These are phyloP conservation scores for Aldrovandia affinis DNA, from an alignment of 2,797 vertebrate species.

Conservation along the genomic window DNA sequence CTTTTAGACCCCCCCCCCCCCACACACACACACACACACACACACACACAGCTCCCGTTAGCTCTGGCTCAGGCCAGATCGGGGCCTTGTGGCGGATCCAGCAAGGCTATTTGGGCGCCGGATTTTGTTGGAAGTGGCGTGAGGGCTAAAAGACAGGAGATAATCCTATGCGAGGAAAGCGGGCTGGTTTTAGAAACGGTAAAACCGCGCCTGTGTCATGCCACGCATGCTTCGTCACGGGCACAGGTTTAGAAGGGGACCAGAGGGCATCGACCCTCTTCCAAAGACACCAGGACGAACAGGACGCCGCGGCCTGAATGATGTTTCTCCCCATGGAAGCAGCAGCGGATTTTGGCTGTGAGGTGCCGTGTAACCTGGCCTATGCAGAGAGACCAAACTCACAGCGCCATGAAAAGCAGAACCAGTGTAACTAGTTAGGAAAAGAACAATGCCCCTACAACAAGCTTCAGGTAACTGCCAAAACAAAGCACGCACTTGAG, in stretches of 20 bases:
- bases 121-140: slow-evolving; percentile 21
- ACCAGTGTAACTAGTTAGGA: background rate
- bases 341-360: background rate
- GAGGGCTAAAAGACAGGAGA: slow-evolving; percentile 33
- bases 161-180: slow-evolving; percentile 36
- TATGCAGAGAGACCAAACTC: background rate
- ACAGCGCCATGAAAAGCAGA: background rate
- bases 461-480: too few relatives aligned
- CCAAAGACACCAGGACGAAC: background rate
- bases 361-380: background rate
- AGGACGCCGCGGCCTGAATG: background rate
- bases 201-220: slow-evolving; percentile 35
- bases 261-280: background rate
- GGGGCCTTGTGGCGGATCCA: background rate
- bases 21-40: too few relatives aligned
- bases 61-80: background rate
- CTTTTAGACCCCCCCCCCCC: too few relatives aligned
- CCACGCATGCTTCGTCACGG: slow-evolving; percentile 6
- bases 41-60: too few relatives aligned
- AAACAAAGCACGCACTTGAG: too few relatives aligned
- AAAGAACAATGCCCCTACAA: background rate
- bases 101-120: slow-evolving; percentile 21
- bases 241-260: background rate
- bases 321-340: background rate
- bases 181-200: slow-evolving; percentile 36